Conservation (phyloP, 2,113 vertebrate species). For the Chrysemys picta region DNA sequence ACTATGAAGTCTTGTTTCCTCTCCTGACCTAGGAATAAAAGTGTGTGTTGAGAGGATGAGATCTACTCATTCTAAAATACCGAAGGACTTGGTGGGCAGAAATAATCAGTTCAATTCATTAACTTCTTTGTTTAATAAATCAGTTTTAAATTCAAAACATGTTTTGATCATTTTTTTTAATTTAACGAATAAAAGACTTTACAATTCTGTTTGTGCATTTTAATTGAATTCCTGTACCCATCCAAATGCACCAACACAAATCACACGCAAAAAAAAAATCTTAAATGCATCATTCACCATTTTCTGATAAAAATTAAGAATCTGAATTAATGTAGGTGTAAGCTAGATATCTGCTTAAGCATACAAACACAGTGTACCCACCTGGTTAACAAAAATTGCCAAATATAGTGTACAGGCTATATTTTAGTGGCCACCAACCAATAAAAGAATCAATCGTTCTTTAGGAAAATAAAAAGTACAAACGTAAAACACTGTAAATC, state of each 20-base stretch:
- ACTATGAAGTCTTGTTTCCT: not conserved
- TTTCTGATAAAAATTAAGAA: not conserved
- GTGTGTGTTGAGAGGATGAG: not conserved
- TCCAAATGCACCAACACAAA: too few relatives aligned
- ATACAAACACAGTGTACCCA: not conserved
- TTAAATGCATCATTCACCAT: too few relatives aligned
- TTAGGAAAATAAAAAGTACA: not conserved
- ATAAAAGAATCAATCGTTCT: not conserved
- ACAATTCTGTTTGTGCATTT: too few relatives aligned
- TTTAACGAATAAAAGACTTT: too few relatives aligned
- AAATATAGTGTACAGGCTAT: not conserved
- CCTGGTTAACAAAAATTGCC: not conserved
- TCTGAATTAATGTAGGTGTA: too few relatives aligned
- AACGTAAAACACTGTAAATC: not conserved
- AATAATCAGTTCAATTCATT: not conserved
- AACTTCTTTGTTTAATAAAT: not conserved
- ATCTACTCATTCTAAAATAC: not conserved
- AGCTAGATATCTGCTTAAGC: not conserved
- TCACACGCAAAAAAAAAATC: too few relatives aligned
- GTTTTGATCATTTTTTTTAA: too few relatives aligned
- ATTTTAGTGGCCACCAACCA: not conserved
- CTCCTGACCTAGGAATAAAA: not conserved
- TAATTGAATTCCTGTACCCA: too few relatives aligned
- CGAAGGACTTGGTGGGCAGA: not conserved
- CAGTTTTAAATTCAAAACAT: not conserved